phyloP scores from a whole-genome alignment of 2,888 invertebrate genomes.

The Matsumyia berberina region DNA sequence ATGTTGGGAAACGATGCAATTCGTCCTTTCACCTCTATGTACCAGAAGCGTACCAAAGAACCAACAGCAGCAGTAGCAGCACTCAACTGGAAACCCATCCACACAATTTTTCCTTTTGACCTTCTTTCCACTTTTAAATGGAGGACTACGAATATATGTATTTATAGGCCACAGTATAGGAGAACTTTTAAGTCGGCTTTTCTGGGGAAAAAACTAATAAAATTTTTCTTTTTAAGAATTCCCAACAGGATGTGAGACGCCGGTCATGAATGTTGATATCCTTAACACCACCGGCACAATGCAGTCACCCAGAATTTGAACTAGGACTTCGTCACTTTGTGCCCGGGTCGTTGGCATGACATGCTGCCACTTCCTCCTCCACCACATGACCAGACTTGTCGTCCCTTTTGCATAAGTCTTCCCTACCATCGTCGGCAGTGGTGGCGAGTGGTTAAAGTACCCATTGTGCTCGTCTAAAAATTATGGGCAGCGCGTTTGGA shows the following conservation, averaged over 20 bases:
- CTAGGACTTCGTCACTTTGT: slow-evolving; percentile 43
- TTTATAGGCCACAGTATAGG: neutral
- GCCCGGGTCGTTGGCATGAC: slow-evolving; percentile 30
- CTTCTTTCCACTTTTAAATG: slow-evolving; percentile 4
- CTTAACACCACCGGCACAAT: slow-evolving; percentile 38
- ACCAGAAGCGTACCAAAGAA: neutral
- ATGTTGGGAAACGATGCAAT: slow-evolving; percentile 23
- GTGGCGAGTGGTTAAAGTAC: slow-evolving; percentile 55
- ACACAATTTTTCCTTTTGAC: slow-evolving; percentile 12
- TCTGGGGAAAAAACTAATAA: slow-evolving; percentile 54
- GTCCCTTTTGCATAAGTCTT: slow-evolving; percentile 61
- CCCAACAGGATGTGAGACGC: slow-evolving; percentile 37
- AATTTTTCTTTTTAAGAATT: slow-evolving; percentile 45
- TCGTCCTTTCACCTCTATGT: slow-evolving; percentile 23
- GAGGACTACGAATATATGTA: neutral
- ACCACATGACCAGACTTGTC: slow-evolving; percentile 45
- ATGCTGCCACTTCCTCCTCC: slow-evolving; percentile 20
- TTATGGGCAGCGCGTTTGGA: slow-evolving; percentile 68
- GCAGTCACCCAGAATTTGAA: slow-evolving; percentile 67
- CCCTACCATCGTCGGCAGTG: slow-evolving; percentile 19
- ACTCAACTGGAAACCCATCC: slow-evolving; percentile 30
- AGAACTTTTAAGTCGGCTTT: slow-evolving; percentile 16
- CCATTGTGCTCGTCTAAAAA: slow-evolving; percentile 55
- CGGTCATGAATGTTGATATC: slow-evolving; percentile 68
- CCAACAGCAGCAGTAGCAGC: slow-evolving; percentile 12